phyloP scores from a whole-genome alignment of 2,113 vertebrate genomes.

The Andinoacara biseriatus region DNA sequence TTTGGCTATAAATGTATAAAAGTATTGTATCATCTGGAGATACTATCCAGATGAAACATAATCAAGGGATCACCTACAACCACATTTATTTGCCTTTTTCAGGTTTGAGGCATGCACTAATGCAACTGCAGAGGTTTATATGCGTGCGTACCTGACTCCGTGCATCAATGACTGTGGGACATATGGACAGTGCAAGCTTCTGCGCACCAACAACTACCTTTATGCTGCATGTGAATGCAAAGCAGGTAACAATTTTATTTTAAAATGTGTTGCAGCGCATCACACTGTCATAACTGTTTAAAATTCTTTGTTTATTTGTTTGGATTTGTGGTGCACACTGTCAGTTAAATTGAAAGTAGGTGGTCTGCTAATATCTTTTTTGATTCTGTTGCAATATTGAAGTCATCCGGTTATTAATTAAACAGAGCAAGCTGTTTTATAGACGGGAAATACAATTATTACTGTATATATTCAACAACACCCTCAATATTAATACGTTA shows the following conservation, averaged over 20 bases:
- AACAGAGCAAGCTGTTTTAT: background rate
- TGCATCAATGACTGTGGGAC: conserved; percentile 97
- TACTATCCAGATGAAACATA: background rate
- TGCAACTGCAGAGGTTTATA: conserved; percentile 89
- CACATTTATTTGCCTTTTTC: conserved; percentile 13
- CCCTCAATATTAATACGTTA: conserved; percentile 26
- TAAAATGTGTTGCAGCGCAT: background rate
- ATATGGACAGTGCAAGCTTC: conserved; percentile 97
- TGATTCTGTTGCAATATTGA: background rate
- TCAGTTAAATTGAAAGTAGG: conserved; percentile 7
- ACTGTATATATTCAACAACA: background rate
- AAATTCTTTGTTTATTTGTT: background rate
- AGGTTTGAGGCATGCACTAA: conserved; percentile 90
- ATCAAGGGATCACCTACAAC: background rate
- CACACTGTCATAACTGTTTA: background rate
- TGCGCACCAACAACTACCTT: conserved; percentile 97
- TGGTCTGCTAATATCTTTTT: background rate
- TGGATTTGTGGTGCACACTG: background rate
- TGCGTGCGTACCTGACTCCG: conserved; percentile 93
- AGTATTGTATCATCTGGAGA: background rate
- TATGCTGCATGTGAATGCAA: conserved; percentile 98
- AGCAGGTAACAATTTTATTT: conserved; percentile 84
- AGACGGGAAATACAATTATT: conserved; percentile 9
- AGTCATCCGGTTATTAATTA: background rate
- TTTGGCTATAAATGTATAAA: background rate